Evolutionary conservation across 2,888 invertebrate species (phyloP).

Genomic region (Dynastes hyllus): DNA sequence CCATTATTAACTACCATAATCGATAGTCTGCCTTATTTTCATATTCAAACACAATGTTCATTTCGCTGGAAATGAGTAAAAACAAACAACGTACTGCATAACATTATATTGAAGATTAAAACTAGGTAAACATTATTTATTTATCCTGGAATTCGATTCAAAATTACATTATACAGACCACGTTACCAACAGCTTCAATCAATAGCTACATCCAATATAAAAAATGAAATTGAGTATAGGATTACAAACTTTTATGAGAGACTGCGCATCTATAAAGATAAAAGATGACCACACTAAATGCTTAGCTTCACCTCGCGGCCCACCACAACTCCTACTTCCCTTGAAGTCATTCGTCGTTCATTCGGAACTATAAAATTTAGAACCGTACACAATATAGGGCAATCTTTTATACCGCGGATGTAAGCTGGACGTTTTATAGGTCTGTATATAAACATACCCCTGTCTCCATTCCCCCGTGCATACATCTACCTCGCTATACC

Average conservation of each 20-base stretch:
- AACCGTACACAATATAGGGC: conserved; percentile 9
- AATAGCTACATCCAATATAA: no score
- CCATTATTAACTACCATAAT: no score
- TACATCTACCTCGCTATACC: background rate
- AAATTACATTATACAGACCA: no score
- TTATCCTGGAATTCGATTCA: no score
- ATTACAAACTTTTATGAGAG: background rate
- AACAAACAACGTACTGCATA: no score
- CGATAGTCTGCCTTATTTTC: no score
- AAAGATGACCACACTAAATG: conserved; percentile 9
- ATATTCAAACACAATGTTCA: no score
- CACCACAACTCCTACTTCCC: background rate
- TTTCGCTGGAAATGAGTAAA: no score
- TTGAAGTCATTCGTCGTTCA: background rate
- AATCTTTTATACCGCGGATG: conserved; percentile 16
- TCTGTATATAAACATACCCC: conserved; percentile 15
- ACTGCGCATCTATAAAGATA: background rate
- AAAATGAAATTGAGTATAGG: background rate
- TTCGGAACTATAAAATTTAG: conserved; percentile 17
- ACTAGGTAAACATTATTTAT: no score
- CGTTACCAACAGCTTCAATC: no score
- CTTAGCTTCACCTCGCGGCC: background rate
- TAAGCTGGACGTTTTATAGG: conserved; percentile 22
- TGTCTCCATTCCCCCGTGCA: background rate
- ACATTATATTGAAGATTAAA: no score